phyloP scores from a whole-genome alignment of 2,113 vertebrate genomes.

The Microcebus griseorufus region DNA sequence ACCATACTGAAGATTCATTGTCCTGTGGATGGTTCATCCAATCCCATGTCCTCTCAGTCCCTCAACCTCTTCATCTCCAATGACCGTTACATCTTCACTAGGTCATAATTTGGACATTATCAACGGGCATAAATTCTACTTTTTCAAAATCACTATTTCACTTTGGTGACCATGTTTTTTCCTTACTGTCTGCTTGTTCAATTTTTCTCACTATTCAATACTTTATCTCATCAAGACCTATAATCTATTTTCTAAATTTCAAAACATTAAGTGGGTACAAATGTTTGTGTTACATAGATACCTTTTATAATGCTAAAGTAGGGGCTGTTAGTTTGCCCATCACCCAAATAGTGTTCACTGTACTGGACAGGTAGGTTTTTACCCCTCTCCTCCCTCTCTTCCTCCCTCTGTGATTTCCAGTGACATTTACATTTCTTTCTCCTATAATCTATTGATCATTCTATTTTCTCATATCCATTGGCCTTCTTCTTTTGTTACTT shows the following conservation, averaged over 20 bases:
- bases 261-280: no score
- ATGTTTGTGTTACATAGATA: no score
- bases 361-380: no score
- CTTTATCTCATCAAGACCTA: background rate
- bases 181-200: background rate
- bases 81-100: background rate
- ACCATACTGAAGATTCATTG: background rate
- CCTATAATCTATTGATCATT: background rate
- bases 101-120: background rate
- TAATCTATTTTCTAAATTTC: background rate
- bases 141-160: background rate
- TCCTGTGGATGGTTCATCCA: background rate
- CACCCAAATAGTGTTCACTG: no score
- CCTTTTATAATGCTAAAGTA: no score
- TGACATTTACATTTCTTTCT: no score
- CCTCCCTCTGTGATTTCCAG: no score
- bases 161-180: background rate
- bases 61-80: background rate
- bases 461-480: background rate
- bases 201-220: background rate
- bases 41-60: background rate
- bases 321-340: no score
- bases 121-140: background rate
- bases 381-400: no score
- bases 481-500: background rate